Evolutionary conservation across 1,140 invertebrate species (phyloP).

Genomic region (Xylocopa sonorina): DNA sequence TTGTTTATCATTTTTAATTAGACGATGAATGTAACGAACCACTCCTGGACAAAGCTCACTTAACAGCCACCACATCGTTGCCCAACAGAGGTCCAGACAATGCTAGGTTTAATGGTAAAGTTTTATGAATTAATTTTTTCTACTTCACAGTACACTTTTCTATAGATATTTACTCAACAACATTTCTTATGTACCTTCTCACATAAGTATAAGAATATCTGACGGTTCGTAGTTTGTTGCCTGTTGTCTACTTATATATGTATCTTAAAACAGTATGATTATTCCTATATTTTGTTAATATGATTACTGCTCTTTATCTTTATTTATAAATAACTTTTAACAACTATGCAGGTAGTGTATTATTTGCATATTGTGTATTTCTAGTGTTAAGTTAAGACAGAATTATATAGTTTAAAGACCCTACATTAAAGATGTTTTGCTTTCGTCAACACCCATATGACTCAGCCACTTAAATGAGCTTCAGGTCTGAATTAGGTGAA

Average conservation of each 20-base stretch:
- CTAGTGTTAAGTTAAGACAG: not conserved
- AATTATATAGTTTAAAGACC: not conserved
- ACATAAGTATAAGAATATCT: conserved; percentile 24
- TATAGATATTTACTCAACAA: conserved; percentile 20
- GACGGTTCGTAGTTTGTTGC: conserved; percentile 55
- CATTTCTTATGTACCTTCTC: not conserved
- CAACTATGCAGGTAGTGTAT: conserved; percentile 30
- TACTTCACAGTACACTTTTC: conserved; percentile 12
- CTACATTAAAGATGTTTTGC: not conserved
- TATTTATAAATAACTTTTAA: conserved; percentile 35
- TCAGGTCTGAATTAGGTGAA: conserved; percentile 19
- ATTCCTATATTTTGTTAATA: conserved; percentile 39
- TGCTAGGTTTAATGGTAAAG: conserved; percentile 91
- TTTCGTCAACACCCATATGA: conserved; percentile 20
- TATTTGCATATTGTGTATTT: not conserved
- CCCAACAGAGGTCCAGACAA: conserved; percentile 90
- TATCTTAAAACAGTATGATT: conserved; percentile 22
- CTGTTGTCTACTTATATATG: conserved; percentile 46
- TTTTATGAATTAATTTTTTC: conserved; percentile 18
- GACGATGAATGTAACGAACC: conserved; percentile 91
- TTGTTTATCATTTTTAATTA: conserved; percentile 71
- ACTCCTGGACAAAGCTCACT: conserved; percentile 86
- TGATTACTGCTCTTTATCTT: conserved; percentile 37
- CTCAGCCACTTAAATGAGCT: conserved; percentile 23
- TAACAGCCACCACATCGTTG: conserved; percentile 90